Conservation (phyloP, 2,797 vertebrate species). For the Hapalemur alaotrensis region DNA sequence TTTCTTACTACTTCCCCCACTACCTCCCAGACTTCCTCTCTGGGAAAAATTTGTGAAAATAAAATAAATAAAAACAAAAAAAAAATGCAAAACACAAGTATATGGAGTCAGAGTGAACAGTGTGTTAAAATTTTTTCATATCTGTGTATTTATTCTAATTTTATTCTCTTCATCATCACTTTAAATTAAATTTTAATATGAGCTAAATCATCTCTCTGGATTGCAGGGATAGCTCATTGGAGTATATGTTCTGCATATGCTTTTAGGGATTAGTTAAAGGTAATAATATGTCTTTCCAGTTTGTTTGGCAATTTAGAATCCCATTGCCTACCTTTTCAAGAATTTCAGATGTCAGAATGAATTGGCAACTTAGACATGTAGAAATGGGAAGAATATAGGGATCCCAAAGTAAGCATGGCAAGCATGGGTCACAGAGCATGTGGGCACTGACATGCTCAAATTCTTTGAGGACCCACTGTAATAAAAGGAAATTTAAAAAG, state of each 20-base stretch:
- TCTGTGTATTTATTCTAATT: background rate
- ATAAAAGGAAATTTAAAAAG: background rate
- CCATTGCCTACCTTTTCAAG: background rate
- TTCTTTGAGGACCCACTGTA: background rate
- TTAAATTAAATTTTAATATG: background rate
- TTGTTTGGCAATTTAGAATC: background rate
- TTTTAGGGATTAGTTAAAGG: background rate
- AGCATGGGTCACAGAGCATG: background rate
- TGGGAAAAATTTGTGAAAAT: background rate
- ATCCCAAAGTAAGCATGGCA: background rate
- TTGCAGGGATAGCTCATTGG: background rate
- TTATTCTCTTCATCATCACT: slow-evolving; percentile 11
- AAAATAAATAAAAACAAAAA: background rate
- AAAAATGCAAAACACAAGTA: background rate
- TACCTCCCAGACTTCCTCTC: background rate
- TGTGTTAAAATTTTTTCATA: background rate
- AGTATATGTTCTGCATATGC: background rate
- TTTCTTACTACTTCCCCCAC: background rate
- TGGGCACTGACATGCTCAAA: background rate
- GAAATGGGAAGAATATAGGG: background rate
- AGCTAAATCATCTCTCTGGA: background rate
- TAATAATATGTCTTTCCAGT: background rate
- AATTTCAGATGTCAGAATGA: background rate
- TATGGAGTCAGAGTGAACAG: background rate
- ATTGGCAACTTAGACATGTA: background rate